Evolutionary conservation across 2,888 invertebrate genomes (phyloP), one percentile per base, ranked within the genome.

Genomic region (Drosophila pegasa): DNA sequence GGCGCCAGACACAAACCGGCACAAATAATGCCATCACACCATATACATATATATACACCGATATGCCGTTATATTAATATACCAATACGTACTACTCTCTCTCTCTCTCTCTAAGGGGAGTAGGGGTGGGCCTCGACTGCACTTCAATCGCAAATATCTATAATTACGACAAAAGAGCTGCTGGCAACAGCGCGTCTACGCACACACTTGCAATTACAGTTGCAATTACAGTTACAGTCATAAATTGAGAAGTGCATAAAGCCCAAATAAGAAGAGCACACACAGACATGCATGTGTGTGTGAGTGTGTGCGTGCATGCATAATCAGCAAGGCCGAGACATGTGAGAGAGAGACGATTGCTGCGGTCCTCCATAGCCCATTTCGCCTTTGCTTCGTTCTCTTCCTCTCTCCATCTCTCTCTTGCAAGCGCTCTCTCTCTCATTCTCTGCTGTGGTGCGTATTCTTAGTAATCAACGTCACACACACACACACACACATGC

Each of bases 1-100:
- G 65, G 83, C 75, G 87, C 88, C 83, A 83, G 83, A 86, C 83
- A 83, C 87, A 83, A 83, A 77, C 87, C 83, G 88, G 87, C 83
- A 83, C 83, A 83, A 63, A 76, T 71, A 63, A 76, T 71, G 60
- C 56, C 81, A 56, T 47, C 58, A 12, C 27, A 50, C 58, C 47
- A 43, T 54, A 47, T 50, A 58, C 62, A 51, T 45, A 43, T 54
- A 47, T 50, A 58, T 64, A 51, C 61, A 67, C 62, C 80, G 88
- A 83, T 83, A 83, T 73, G 85, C 25, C 74, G 37, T 37, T 45
- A 35, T 54, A 54, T 35, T 20, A 33, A 52, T 45, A 33, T 43
- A 43, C 35, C 41, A 9, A 43, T 47, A 72, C 31, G 16, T 29
- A 38, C 16, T 2, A n/a, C n/a, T n/a, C n/a, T n/a, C n/a, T n/a